These are phyloP conservation scores for Phocides pigmalion DNA, from an alignment of 1,140 invertebrate species.

Conservation along the genomic window DNA sequence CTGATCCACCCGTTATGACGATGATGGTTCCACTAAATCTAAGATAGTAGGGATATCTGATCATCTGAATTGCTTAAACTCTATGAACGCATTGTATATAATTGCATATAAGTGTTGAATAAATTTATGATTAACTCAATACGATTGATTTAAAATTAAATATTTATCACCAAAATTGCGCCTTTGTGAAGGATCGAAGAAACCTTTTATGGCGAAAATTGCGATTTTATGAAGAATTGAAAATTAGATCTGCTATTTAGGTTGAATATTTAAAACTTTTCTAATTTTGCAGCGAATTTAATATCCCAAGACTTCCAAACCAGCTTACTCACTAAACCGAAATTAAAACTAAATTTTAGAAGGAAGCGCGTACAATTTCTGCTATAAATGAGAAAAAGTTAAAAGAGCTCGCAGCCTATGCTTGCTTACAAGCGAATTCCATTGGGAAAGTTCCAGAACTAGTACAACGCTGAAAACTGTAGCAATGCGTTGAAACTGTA, in stretches of 20 bases:
- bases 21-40: no score
- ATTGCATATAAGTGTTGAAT: no score
- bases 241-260: background rate
- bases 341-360: background rate
- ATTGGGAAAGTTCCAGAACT: conserved; percentile 18
- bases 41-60: no score
- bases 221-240: no score
- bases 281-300: background rate
- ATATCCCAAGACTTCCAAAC: background rate
- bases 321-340: background rate
- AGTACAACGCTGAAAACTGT: conserved; percentile 4
- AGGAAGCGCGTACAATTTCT: background rate
- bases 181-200: no score
- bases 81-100: no score
- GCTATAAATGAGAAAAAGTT: background rate
- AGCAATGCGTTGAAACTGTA: conserved; percentile 24
- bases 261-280: background rate
- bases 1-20: no score
- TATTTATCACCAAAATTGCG: no score
- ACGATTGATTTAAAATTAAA: no score
- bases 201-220: no score
- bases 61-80: no score
- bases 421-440: conserved; percentile 14
- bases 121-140: no score
- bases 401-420: background rate